Evolutionary conservation across 2,113 vertebrate genomes (phyloP), one percentile per base, ranked within the genome.

Genomic region (Grallaria varia): DNA sequence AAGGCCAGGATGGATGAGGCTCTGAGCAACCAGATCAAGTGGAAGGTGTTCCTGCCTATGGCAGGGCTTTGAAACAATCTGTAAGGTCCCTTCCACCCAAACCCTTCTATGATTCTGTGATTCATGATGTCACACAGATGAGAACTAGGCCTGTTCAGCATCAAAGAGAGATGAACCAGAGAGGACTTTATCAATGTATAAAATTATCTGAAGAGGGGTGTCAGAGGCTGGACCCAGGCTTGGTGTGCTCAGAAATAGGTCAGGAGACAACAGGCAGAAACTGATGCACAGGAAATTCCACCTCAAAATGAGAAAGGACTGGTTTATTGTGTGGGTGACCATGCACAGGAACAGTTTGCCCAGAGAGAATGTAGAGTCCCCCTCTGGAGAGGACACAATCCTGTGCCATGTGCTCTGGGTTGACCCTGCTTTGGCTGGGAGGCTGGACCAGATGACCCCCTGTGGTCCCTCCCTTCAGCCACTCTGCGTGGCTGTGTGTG

Each of bases 261-360:
- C 47, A 40, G 31, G 35, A 47, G 30, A 0, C 28, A 4, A 40
- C 0, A 0, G 37, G 37, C 59, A 66, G 37, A 55, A 5, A 4
- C 25, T 55, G 71, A 55, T 27, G 6, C n/a, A 40, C 55, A 40
- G 39, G 5, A 14, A 47, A 1, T 12, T 35, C 25, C 11, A 2
- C 21, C 28, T 75, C 47, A 2, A 15, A 18, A 7, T 1, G 39
- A 60, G 62, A 30, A 0, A 47, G 47, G 40, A 6, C 4, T 60
- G 39, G n/a, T 47, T 18, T 11, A 18, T 40, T 49, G 35, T 10
- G 30, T 14, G 24, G 23, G 30, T 19, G 47, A 49, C 24, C 0
- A 1, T 62, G 30, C 25, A 1, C 47, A 55, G 63, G 39, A 40
- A 10, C 25, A 76, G 63, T 9, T 5, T 76, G n/a, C 15, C 3